phyloP scores from a whole-genome alignment of 2,113 vertebrate species.

The Aldabrachelys gigantea region DNA sequence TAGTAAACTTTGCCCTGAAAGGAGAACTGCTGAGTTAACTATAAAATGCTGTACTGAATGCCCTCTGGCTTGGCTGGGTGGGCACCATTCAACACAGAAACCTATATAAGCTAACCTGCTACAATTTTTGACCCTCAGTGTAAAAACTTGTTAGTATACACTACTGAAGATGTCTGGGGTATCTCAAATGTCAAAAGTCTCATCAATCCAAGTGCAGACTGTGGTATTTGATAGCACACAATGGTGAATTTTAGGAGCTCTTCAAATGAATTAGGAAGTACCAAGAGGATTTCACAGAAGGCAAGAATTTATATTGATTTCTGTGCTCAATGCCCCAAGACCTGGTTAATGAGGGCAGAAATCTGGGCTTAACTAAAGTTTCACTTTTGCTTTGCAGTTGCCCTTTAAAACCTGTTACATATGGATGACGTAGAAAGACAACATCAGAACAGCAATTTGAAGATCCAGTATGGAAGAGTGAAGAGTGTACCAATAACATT shows the following conservation, averaged over 20 bases:
- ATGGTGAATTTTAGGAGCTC: neutral
- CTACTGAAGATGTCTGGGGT: neutral
- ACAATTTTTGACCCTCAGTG: neutral
- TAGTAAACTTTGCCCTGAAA: neutral
- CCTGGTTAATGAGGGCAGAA: neutral
- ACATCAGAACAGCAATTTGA: neutral
- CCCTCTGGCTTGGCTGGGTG: neutral
- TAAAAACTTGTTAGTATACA: neutral
- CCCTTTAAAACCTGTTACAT: neutral
- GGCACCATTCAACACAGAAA: neutral
- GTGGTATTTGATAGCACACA: neutral
- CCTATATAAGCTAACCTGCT: neutral
- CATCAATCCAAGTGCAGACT: neutral
- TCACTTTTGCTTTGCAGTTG: neutral
- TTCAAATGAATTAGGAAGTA: neutral
- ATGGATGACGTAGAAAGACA: neutral
- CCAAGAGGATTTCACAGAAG: neutral
- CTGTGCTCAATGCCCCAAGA: neutral
- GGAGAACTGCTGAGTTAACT: neutral
- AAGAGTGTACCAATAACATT: neutral
- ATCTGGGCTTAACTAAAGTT: neutral
- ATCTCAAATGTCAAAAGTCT: neutral
- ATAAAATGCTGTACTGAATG: neutral
- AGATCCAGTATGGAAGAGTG: neutral
- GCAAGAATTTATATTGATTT: neutral